Evolutionary conservation across 2,888 invertebrate genomes (phyloP), one percentile per base, ranked within the genome.

Genomic region (Muscina levida): DNA sequence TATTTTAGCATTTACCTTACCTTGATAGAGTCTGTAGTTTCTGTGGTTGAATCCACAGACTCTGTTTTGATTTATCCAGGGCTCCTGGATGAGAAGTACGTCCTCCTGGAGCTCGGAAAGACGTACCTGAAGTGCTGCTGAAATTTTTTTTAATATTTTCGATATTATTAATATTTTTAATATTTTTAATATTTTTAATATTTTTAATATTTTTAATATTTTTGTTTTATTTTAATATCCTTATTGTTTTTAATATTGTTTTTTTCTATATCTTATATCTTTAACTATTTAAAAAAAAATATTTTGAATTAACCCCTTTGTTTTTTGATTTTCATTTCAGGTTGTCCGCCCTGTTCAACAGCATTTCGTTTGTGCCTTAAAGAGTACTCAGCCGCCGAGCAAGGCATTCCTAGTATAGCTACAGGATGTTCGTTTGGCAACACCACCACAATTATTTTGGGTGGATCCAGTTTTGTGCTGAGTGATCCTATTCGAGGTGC

Each of bases 301-400:
- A 3, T 48, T 48, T 5, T 5, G 4, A 48, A 19, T 17, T 48
- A 48, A 4, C 8, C 48, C 48, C 17, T 46, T 72, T 59, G 31
- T 44, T 72, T 75, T 31, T 70, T 17, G 67, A 82, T 76, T 48
- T 79, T 62, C 62, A 82, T 73, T 84, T 0, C 89, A 86, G 94
- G 94, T 89, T 92, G 93, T 84, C 92, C 92, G 85, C 93, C 95
- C 82, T 97, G 97, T 91, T 94, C 95, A 91, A 97, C 97, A 73
- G 94, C 95, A 87, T 97, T 97, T 92, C 92, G 95, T 89, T 93
- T 97, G 85, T 97, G 97, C 92, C 94, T 98, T 87, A 97, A 97
- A 93, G 95, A 96, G 91, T 97, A 97, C 91, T 97, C 81, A 0
- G 81, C 81, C 22, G 85, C 87, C 65, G 89, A 89, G 73, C 89